These are phyloP conservation scores for Chloroceryle amazona DNA, from an alignment of 2,797 vertebrate species.

Conservation along the genomic window DNA sequence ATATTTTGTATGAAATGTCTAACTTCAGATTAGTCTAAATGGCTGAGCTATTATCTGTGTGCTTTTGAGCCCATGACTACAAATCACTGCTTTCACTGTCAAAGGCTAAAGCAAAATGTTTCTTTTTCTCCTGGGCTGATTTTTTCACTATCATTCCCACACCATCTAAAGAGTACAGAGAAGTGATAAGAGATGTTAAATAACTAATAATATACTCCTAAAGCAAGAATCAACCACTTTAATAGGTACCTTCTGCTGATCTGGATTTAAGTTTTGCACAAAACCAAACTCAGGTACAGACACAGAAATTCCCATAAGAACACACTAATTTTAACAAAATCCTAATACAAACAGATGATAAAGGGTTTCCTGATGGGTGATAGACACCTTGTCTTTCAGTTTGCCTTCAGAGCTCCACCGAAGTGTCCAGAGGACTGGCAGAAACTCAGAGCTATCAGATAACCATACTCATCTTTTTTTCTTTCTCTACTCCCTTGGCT, in stretches of 20 bases:
- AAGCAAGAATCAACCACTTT: not conserved
- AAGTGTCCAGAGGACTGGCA: not conserved
- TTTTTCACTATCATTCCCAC: not conserved
- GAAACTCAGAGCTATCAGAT: not conserved
- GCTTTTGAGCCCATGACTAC: not conserved
- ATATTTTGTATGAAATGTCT: not conserved
- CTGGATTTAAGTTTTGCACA: not conserved
- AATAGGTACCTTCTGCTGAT: not conserved
- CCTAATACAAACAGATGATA: accelerated
- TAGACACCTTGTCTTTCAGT: not conserved
- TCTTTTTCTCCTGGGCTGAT: not conserved
- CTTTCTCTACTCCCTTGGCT: not conserved
- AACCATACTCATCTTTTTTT: not conserved
- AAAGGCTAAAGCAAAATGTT: not conserved
- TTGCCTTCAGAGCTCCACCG: not conserved
- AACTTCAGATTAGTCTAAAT: slow-evolving; percentile 11
- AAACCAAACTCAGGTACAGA: not conserved
- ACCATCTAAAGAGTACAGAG: not conserved
- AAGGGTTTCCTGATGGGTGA: accelerated
- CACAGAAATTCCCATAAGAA: not conserved
- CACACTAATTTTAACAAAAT: not conserved
- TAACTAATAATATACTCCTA: not conserved
- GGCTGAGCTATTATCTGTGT: not conserved
- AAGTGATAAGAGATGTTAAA: not conserved
- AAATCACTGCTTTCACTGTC: not conserved